Base-by-base conservation (phyloP, 2,113 vertebrate species). In the Rhinopithecus roxellana region DNA sequence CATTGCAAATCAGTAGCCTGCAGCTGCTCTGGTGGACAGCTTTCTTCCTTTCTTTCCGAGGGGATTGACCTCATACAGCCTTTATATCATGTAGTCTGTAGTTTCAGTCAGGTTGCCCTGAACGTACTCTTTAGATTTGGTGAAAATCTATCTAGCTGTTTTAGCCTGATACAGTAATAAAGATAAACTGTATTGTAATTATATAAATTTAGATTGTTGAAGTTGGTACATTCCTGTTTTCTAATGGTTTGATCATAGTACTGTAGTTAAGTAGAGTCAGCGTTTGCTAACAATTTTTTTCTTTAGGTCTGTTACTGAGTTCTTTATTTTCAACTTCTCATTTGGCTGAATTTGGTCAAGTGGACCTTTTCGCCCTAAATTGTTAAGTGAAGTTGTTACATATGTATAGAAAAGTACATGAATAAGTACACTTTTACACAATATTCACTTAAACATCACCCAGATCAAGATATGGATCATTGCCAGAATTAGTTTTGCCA, bases 81-180 rank as follows among this genome's bases (percentile, higher is more conserved):
- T 59, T 69, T 38, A 23, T 5, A n/a, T 20, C 23, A 0, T 10
- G 32, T 6, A 20, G 78, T 74, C 74, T 4, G 0, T 3, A 11
- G 79, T 14, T 91, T 32, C n/a, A 70, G 67, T 85, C 20, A 52
- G 8, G 14, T 72, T 20, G 57, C 25, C 27, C 22, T 61, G 55
- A 18, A 43, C 3, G 50, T 27, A 25, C 40, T 35, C 5, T 74
- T 22, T n/a, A 35, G 43, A 64, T 22, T 67, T 59, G 59, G 50
- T 14, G 43, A 35, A 87, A 82, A 35, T 57, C 69, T 64, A 0
- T 93, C 9, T 78, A 30, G 35, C 69, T 50, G 9, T 92, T 75
- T 80, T n/a, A 77, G 38, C 14, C 59, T 75, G 55, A 5, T 84
- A 14, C 2, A 32, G 1, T 89, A 38, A 40, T 57, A 55, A 75